These are phyloP conservation scores for Pristionchus pacificus DNA, from an alignment of 1,140 invertebrate genomes.

Conservation along the genomic window DNA sequence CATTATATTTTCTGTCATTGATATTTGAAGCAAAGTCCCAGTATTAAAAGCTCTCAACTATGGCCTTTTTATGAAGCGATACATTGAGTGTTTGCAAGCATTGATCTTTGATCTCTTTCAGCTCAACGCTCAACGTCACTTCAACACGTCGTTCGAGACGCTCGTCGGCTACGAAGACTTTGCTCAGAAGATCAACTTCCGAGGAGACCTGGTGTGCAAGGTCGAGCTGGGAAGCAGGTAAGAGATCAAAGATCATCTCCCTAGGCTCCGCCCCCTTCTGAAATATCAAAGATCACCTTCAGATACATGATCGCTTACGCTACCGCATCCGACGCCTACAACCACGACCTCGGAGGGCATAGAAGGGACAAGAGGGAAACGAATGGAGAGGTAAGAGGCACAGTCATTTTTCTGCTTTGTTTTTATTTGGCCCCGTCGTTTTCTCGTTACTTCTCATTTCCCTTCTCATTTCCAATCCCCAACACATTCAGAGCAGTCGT, in stretches of 20 bases:
- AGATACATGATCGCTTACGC: slow-evolving; percentile 9
- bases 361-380: neutral
- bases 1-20: neutral
- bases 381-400: no score
- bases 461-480: neutral
- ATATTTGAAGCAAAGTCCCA: no score
- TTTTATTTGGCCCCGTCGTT: neutral
- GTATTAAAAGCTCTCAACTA: no score
- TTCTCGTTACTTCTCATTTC: neutral
- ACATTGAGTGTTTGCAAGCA: no score
- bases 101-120: no score
- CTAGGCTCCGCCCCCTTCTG: neutral
- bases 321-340: neutral
- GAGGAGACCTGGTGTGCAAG: slow-evolving; percentile 32
- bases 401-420: neutral
- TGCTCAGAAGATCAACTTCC: slow-evolving; percentile 35
- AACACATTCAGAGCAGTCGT: no score
- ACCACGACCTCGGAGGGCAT: neutral
- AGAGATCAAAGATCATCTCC: no score
- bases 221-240: slow-evolving; percentile 25
- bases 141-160: slow-evolving; percentile 34
- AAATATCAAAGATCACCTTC: neutral
- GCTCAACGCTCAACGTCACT: slow-evolving; percentile 21
- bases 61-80: no score
- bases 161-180: slow-evolving; percentile 33